Base-by-base conservation (phyloP, 2,797 vertebrate genomes). In the Cephalopachus bancanus region DNA sequence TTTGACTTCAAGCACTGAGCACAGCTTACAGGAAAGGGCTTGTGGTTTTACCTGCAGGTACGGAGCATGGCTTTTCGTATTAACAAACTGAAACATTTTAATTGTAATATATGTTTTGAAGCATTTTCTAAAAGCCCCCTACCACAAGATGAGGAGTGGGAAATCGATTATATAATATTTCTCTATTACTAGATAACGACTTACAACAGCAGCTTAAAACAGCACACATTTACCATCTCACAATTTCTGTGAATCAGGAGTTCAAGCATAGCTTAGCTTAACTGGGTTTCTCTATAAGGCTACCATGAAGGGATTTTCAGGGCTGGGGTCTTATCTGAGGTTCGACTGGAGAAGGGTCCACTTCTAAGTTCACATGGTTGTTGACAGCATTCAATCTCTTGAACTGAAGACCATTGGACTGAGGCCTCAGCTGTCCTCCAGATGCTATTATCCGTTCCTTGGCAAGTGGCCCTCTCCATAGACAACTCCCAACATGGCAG, bases 131-230 rank as follows among this genome's bases (percentile, higher is more conserved):
- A 44, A 44, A 44, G 44, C 44, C 44, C 44, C 4, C 44, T 44
- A 44, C 44, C 44, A 44, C 44, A 44, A 74, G 57, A 71, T 37
- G 4, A 89, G 53, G 15, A 53, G 11, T 65, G 26, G 16, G 16
- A 60, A 59, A 59, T 28, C 49, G 51, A 78, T 37, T 95, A 51
- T 22, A 10, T 75, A 26, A 59, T 89, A 24, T 7, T 11, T 65
- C 64, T 30, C 78, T 86, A 79, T 15, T 89, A 9, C 55, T 89
- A 71, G 55, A 16, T 89, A 86, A 87, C 14, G 62, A 86, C 60
- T 64, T 69, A 83, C 6, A 95, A 55, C 12, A 71, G 51, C 44
- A 76, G 49, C 62, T 69, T 90, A 59, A 88, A 95, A 95, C 9
- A 72, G 16, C 26, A 83, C 24, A 53, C 19, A 51, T n/a, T 67